Percentiles rank a stretch among this genome's conserved stretches.
These are phyloP conservation scores for Prionace glauca DNA, from an alignment of 2,797 vertebrate genomes.

Conservation along the genomic window DNA sequence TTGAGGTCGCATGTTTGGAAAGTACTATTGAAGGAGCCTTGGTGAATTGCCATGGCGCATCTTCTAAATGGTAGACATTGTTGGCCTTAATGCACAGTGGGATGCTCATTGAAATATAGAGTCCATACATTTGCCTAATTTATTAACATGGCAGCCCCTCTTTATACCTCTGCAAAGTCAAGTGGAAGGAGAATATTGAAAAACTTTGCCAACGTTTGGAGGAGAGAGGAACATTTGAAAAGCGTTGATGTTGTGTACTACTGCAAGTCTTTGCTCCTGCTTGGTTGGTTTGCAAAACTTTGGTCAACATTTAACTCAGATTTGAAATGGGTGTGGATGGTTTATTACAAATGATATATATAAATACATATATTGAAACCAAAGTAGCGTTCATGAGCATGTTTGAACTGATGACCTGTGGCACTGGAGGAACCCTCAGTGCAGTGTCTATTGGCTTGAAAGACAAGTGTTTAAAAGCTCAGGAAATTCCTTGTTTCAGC, in stretches of 20 bases:
- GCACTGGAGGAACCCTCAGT: neutral
- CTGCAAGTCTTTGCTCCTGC: neutral
- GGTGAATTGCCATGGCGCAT: too few species aligned
- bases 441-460: neutral
- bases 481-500: neutral
- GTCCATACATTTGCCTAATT: neutral
- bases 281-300: neutral
- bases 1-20: too few species aligned
- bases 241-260: neutral
- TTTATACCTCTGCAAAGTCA: neutral
- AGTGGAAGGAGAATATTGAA: neutral
- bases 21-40: too few species aligned
- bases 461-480: neutral
- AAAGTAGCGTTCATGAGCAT: neutral
- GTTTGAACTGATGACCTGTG: neutral
- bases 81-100: neutral
- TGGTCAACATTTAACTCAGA: neutral
- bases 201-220: neutral
- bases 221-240: neutral
- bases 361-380: neutral
- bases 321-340: neutral
- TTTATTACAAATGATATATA: neutral
- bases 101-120: neutral
- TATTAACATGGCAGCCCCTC: neutral
- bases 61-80: too few species aligned